Evolutionary conservation across 2,113 vertebrate species (phyloP), one percentile per base, ranked within the genome.

Genomic region (Gorsachius goisagi): DNA sequence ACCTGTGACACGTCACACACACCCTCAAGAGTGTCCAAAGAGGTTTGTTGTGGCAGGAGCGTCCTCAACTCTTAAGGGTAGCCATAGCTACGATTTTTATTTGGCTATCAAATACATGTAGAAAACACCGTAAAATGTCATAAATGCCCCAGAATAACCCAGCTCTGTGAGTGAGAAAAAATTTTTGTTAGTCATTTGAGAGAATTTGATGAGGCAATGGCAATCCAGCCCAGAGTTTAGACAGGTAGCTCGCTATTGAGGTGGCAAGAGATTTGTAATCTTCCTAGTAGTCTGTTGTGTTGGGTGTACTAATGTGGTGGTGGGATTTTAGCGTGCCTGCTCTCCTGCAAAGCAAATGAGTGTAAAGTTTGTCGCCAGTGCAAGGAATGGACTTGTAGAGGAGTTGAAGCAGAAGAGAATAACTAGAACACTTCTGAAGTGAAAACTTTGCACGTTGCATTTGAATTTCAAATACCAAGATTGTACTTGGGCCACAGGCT

Each of bases 361-460:
- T 22, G 50, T 32, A 41, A 71, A 59, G 59, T 74, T 41, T 41
- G 16, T 87, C 1, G 0, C 58, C 30, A 66, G 4, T 0, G 1
- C 19, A 19, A 66, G 59, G 59, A 77, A 33, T 11, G 73, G 60
- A 35, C 33, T 33, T 52, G 11, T 30, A 45, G 55, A 20, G 7
- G 30, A 24, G 7, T 7, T 64, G 52, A 76, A 72, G 45, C 23
- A 72, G 33, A 55, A 32, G 39, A 67, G 30, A 37, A 80, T 39
- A 66, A 35, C 20, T 16, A 13, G 17, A 67, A 35, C 32, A 33
- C 10, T 47, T 77, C 30, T 44, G 71, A 81, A 73, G 44, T 74
- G 41, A 68, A 81, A 78, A 78, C 55, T 91, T 89, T 53, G 13
- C 60, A 15, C 0, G 7, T 91, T 11, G 27, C 37, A 50, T 58